These are phyloP conservation scores for Pongo abelii DNA, from an alignment of 2,113 vertebrate species.

Conservation along the genomic window DNA sequence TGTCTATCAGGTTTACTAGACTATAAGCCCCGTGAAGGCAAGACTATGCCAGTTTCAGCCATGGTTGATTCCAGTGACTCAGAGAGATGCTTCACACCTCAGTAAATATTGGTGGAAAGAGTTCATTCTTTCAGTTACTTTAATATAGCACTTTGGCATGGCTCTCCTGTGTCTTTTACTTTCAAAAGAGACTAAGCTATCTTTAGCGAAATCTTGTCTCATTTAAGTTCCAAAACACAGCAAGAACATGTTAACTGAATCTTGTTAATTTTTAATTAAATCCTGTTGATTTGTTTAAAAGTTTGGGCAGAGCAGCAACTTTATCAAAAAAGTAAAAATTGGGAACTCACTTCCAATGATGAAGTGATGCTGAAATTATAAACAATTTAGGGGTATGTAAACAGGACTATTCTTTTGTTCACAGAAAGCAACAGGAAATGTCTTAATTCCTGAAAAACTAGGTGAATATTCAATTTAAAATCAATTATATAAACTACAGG, in stretches of 20 bases:
- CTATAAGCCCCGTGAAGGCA: not conserved
- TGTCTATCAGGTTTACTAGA: not conserved
- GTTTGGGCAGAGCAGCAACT: not conserved
- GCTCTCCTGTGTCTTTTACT: not conserved
- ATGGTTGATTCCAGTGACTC: not conserved
- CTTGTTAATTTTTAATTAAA: not conserved
- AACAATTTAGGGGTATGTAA: not conserved
- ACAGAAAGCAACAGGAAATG: not conserved
- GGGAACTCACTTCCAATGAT: not conserved
- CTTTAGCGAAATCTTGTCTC: not conserved
- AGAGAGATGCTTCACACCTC: not conserved
- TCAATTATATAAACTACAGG: not conserved
- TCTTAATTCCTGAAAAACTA: slow-evolving; percentile 1
- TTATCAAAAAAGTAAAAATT: not conserved
- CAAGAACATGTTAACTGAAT: not conserved
- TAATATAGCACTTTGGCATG: not conserved
- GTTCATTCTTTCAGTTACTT: not conserved
- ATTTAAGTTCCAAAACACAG: not conserved
- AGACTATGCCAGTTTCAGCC: not conserved
- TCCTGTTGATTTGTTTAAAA: not conserved
- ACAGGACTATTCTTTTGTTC: not conserved
- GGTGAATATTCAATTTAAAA: not conserved
- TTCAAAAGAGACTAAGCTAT: not conserved
- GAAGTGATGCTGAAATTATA: not conserved
- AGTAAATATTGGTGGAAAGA: not conserved